A percentile compares a stretch with the other conserved stretches of the same genome.
Conservation (phyloP, 2,888 invertebrate species). For the Unio delphinus region DNA sequence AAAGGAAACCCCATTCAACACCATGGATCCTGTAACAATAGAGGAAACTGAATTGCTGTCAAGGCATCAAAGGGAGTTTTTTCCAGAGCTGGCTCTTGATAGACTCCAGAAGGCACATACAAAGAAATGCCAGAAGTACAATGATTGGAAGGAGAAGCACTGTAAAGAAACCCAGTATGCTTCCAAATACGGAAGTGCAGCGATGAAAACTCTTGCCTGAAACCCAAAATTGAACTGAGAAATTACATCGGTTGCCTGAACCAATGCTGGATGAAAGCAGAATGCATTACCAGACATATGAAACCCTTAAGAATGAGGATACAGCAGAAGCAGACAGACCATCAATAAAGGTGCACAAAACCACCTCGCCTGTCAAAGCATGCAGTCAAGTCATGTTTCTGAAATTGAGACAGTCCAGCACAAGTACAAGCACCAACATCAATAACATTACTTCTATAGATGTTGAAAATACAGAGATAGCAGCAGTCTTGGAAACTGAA, state of each 20-base stretch:
- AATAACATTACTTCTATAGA: too few species aligned
- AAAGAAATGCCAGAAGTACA: slow-evolving; percentile 7
- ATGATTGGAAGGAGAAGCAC: slow-evolving; percentile 8
- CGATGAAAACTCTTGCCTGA: slow-evolving; percentile 5
- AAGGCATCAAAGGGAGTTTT: slow-evolving; percentile 12
- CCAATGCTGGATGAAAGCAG: slow-evolving; percentile 6
- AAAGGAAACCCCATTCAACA: slow-evolving; percentile 15
- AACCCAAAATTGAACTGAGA: not conserved
- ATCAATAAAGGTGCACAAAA: slow-evolving; percentile 1
- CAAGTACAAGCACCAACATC: too few species aligned
- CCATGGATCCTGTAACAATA: slow-evolving; percentile 8
- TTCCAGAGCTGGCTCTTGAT: slow-evolving; percentile 11
- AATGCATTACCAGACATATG: slow-evolving; percentile 10
- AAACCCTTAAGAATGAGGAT: slow-evolving; percentile 4
- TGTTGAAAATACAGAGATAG: too few species aligned
- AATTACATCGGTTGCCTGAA: slow-evolving; percentile 10
- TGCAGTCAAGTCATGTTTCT: too few species aligned
- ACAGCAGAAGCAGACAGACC: slow-evolving; percentile 15
- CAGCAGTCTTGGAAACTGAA: too few species aligned
- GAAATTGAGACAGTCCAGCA: too few species aligned
- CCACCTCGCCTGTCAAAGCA: too few species aligned
- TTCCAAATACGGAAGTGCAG: not conserved
- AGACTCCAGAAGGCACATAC: slow-evolving; percentile 18
- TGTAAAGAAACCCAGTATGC: slow-evolving; percentile 11
- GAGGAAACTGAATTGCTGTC: slow-evolving; percentile 15